Evolutionary conservation across 2,797 vertebrate genomes (phyloP), one percentile per base, ranked within the genome.

Genomic region (Fratercula arctica): DNA sequence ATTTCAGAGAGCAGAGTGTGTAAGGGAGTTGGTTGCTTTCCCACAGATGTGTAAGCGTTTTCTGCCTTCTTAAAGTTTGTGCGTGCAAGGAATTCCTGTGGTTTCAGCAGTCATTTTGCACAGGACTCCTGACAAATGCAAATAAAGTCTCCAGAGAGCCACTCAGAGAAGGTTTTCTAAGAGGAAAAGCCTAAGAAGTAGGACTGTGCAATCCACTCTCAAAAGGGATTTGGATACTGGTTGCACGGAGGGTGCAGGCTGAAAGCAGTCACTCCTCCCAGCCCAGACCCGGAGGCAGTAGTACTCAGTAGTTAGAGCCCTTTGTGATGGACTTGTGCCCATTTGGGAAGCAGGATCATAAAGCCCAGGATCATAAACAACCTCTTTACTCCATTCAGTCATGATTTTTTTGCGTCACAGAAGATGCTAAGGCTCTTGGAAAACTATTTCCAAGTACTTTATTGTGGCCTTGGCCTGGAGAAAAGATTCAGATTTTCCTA

Each of bases 341-440:
- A 3, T 78, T 53, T 67, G 53, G 66, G 41, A 89, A 72, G 23
- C 9, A 53, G 28, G 24, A n/a, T 53, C 33, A 7, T 63, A 64
- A 87, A 77, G 21, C 50, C 39, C 21, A 72, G 35, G 29, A 76
- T 48, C 31, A 26, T 10, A 67, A 68, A 28, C 17, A 18, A 19
- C 3, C 20, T 57, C n/a, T 68, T 88, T 72, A 2, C 21, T 77
- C 43, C 54, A 6, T 31, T 60, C 50, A 53, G 21, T 51, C 81
- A n/a, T 24, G 35, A 39, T 5, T 1, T 0, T 2, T 57, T n/a
- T 26, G 4, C 63, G 11, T 91, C 54, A 63, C 11, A 50, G n/a
- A 17, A 51, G 19, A 67, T 2, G 2, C 14, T 48, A 89, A n/a
- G 6, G 31, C 7, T 88, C 11, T 77, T 63, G 26, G 25, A 63